Evolutionary conservation across 2,797 vertebrate species (phyloP).

Genomic region (Acrocephalus scirpaceus): DNA sequence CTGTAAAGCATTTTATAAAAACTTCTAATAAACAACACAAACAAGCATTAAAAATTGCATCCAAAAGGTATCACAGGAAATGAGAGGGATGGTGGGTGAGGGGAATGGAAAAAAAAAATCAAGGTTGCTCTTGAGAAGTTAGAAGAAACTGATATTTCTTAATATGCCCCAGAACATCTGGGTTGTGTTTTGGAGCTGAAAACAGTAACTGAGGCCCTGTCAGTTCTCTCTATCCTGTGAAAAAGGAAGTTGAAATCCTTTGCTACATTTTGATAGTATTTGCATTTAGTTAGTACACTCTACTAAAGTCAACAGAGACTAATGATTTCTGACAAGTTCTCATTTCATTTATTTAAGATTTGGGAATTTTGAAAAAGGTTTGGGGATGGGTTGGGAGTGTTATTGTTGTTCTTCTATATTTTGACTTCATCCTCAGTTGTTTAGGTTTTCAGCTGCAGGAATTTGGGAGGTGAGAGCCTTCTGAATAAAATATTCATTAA

Average conservation of each 20-base stretch:
- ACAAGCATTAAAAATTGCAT: not conserved
- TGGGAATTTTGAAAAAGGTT: not conserved
- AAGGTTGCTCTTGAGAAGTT: not conserved
- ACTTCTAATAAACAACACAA: not conserved
- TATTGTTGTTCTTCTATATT: not conserved
- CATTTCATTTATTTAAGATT: not conserved
- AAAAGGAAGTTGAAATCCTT: not conserved
- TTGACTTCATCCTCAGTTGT: not conserved
- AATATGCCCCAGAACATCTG: not conserved
- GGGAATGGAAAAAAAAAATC: not conserved
- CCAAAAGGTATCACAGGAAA: not conserved
- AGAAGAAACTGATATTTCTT: not conserved
- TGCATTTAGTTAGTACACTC: not conserved
- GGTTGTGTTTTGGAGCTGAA: not conserved
- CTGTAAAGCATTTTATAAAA: not conserved
- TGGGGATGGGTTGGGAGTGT: fast-evolving
- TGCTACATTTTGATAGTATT: not conserved
- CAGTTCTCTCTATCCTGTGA: not conserved
- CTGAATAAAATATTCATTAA: not conserved
- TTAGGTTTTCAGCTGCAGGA: not conserved
- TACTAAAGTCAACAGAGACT: not conserved
- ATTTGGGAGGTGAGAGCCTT: not conserved
- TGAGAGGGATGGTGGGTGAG: not conserved
- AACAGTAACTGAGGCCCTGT: not conserved
- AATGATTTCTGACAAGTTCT: not conserved